Base-by-base conservation (phyloP, 23 tunicate species). In the Diplosoma virens region DNA sequence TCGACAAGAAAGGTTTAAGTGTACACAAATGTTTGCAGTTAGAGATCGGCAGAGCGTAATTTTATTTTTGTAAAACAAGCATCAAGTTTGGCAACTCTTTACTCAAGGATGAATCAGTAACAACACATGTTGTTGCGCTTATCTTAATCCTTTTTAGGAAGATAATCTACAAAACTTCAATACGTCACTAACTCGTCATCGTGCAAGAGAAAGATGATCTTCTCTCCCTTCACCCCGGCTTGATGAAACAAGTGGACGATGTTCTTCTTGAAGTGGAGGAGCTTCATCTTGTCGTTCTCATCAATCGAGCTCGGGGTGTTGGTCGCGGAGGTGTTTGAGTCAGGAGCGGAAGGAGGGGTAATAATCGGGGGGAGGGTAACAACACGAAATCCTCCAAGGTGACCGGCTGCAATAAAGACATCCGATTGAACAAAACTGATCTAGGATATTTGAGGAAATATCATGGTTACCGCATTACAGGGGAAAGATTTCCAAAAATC, bases 141-240 rank as follows among this genome's bases (percentile, higher is more conserved):
- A n/a, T n/a, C n/a, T n/a, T n/a, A n/a, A n/a, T n/a, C n/a, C n/a
- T n/a, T n/a, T n/a, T n/a, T n/a, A n/a, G n/a, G n/a, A n/a, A n/a
- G n/a, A n/a, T n/a, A n/a, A n/a, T n/a, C n/a, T n/a, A n/a, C n/a
- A n/a, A n/a, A n/a, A n/a, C n/a, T n/a, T n/a, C n/a, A n/a, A n/a
- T n/a, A 22, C 4, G 63, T 16, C 23, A 79, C 60, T 26, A 33
- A 90, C 97, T 75, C 84, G 79, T 84, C 90, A 66, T 90, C 97
- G 48, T 77, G 86, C 33, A 90, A 45, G 14, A 84, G 29, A 45
- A 90, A 79, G 22, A 90, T 74, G 56, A 90, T 53, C 63, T 90
- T 90, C 37, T 90, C 86, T 37, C 90, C 86, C 79, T 84, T 90
- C 28, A 90, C 90, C 9, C 97, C 97, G 37, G 90, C 87, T 17